phyloP scores from a whole-genome alignment of 2,888 invertebrate genomes.

The Dolichopus griseipennis region DNA sequence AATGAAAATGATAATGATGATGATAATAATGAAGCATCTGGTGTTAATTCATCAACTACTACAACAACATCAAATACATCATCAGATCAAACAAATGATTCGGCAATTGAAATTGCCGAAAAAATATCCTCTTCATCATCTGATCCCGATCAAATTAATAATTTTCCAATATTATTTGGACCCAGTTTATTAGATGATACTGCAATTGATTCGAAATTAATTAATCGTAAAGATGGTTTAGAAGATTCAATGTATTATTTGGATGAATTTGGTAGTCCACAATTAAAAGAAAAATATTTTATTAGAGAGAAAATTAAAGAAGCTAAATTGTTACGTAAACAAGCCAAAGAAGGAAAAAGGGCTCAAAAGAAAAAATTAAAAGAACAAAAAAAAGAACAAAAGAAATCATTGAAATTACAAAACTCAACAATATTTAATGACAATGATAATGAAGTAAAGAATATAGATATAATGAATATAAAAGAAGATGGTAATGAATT shows the following conservation, averaged over 20 bases:
- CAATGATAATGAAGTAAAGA: conserved; percentile 15
- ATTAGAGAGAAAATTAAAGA: conserved; percentile 36
- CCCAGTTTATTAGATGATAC: conserved; percentile 14
- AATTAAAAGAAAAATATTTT: conserved; percentile 38
- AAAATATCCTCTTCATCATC: neutral
- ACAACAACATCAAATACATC: conserved; percentile 2
- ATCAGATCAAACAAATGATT: neutral
- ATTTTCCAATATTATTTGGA: conserved; percentile 11
- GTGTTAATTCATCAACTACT: neutral
- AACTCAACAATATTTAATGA: conserved; percentile 25
- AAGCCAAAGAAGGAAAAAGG: conserved; percentile 20
- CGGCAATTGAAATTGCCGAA: neutral
- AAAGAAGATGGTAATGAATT: conserved; percentile 22
- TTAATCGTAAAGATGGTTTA: conserved; percentile 41
- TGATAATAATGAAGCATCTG: neutral
- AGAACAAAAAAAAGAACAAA: conserved; percentile 19
- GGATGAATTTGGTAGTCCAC: conserved; percentile 42
- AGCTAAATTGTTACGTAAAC: conserved; percentile 17
- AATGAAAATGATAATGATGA: conserved; percentile 10
- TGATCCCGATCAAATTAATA: neutral
- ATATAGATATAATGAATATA: conserved; percentile 22
- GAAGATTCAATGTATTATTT: conserved; percentile 42
- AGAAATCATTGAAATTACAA: conserved; percentile 26
- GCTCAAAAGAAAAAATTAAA: neutral
- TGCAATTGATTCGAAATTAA: conserved; percentile 37